A percentile compares a stretch with the other conserved stretches of the same genome.
Evolutionary conservation across 2,113 vertebrate species (phyloP).

Genomic region (Puma concolor): DNA sequence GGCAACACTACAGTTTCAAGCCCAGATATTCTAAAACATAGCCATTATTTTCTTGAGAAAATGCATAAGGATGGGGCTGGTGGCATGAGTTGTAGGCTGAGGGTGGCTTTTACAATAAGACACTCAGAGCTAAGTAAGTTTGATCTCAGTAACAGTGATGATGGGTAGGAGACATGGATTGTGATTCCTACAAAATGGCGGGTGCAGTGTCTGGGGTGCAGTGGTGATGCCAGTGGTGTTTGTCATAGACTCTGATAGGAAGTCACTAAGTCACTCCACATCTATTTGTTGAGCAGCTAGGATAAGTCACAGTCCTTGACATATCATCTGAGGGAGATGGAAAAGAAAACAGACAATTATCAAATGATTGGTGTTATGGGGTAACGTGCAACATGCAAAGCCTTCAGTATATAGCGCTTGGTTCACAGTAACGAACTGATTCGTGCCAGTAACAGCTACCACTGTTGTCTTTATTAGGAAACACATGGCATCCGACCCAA

Average conservation of each 20-base stretch:
- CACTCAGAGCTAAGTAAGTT: not conserved
- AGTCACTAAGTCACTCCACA: too few species aligned
- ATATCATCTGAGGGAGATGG: not conserved
- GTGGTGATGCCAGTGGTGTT: not conserved
- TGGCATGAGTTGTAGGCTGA: not conserved
- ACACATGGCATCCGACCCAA: fast-evolving
- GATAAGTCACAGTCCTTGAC: not conserved
- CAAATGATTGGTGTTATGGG: not conserved
- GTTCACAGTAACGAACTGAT: not conserved
- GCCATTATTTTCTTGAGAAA: not conserved
- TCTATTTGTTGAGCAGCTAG: not conserved
- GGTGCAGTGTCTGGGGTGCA: not conserved
- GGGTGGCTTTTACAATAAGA: not conserved
- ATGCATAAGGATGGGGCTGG: not conserved
- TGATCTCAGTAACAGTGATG: not conserved
- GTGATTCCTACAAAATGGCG: not conserved
- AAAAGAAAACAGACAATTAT: not conserved
- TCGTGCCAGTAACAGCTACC: not conserved
- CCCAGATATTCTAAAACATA: not conserved
- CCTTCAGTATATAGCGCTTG: not conserved
- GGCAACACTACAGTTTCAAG: not conserved
- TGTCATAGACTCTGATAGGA: not conserved
- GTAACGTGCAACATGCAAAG: not conserved
- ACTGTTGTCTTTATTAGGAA: too few species aligned
- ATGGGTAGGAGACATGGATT: not conserved